phyloP scores from a whole-genome alignment of 2,888 invertebrate species.

The Sesia bembeciformis region DNA sequence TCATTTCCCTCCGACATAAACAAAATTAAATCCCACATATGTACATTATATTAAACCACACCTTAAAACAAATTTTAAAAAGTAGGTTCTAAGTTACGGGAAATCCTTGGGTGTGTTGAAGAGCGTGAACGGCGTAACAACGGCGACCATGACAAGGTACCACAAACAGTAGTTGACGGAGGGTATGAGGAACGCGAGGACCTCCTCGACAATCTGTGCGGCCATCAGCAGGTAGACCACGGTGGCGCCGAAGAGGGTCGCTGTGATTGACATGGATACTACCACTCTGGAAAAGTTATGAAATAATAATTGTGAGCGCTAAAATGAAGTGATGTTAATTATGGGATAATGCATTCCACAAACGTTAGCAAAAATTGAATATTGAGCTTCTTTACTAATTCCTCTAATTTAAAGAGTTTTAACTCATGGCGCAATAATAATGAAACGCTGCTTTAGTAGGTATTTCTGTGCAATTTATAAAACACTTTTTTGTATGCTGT shows the following conservation, averaged over 20 bases:
- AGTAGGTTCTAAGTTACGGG: slow-evolving; percentile 59
- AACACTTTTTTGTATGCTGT: no score
- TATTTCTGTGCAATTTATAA: no score
- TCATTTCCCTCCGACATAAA: background rate
- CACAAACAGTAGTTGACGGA: slow-evolving; percentile 75
- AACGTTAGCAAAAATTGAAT: no score
- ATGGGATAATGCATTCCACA: no score
- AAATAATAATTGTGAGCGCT: no score
- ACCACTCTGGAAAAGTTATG: slow-evolving; percentile 34
- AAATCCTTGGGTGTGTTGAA: slow-evolving; percentile 82
- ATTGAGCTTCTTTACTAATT: no score
- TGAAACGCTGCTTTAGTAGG: no score
- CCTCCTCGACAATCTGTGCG: slow-evolving; percentile 76
- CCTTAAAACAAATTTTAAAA: no score
- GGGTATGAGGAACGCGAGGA: slow-evolving; percentile 56
- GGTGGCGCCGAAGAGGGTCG: slow-evolving; percentile 79
- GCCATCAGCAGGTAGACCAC: slow-evolving; percentile 79
- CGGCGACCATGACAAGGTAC: slow-evolving; percentile 75
- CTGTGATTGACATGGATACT: slow-evolving; percentile 76
- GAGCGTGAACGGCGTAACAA: slow-evolving; percentile 77
- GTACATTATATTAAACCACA: background rate
- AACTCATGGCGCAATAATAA: no score
- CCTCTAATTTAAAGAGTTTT: no score
- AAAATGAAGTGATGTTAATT: no score
- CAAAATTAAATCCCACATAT: background rate